Base-by-base conservation (phyloP, 2,888 invertebrate species). In the Tanaodytes sp. region DNA sequence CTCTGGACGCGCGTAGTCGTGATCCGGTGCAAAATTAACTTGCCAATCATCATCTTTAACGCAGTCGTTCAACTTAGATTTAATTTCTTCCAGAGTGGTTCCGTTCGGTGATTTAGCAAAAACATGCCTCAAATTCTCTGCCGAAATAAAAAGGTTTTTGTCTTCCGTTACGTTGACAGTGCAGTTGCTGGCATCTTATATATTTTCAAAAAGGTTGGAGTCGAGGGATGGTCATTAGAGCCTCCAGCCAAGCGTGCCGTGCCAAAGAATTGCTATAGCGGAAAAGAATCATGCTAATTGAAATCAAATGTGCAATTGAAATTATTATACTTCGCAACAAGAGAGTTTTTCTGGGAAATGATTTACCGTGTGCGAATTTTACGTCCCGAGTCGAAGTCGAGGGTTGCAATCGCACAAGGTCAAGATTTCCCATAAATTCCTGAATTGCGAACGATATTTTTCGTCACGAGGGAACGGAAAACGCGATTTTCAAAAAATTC, bases 31-130 rank as follows among this genome's bases (percentile, higher is more conserved):
- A 16, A 39, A 39, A 16, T 39, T 16, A 2, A 39, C 15, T 14
- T 39, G 14, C 39, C 18, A 39, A 39, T 16, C 39, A 14, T 15
- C 39, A 39, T 16, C 39, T 15, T 39, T 16, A 16, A 39, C 15
- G 18, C 18, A 39, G 9, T 16, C 16, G 15, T 16, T 39, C 27
- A 27, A 27, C 27, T 27, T 27, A 27, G 27, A 27, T 27, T 27
- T 27, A 27, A 27, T 27, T 27, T 27, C 27, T 27, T 27, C 27
- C 27, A 27, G 27, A 27, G 27, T 27, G 27, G 27, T 27, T 27
- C 27, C 27, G 27, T 27, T 27, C 27, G 27, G 27, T 27, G 27
- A 27, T 27, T 27, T 27, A 27, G 27, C 27, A 27, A 27, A 27
- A 27, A 27, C 27, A 27, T 27, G 27, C 27, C 27, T 27, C 27